Conservation (phyloP, 1,140 invertebrate species). For the Drosophila triauraria region DNA sequence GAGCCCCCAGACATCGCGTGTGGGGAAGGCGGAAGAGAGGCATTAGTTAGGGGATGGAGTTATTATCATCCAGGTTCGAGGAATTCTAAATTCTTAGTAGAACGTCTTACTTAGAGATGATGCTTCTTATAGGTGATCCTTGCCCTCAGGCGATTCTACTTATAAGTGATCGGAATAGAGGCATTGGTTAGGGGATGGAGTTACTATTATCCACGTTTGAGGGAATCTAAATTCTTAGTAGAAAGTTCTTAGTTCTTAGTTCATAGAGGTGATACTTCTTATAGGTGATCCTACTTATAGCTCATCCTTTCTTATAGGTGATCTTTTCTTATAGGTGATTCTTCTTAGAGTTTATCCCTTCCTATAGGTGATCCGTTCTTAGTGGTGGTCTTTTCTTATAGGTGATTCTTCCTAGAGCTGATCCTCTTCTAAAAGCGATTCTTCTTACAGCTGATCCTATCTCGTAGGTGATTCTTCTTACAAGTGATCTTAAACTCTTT, state of each 20-base stretch:
- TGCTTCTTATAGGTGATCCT: not conserved
- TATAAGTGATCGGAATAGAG: not conserved
- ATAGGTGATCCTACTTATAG: too few species aligned
- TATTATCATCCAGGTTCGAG: slow-evolving; percentile 1
- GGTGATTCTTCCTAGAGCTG: too few species aligned
- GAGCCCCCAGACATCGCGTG: slow-evolving; percentile 13
- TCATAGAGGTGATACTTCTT: too few species aligned
- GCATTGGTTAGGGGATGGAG: not conserved
- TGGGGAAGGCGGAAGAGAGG: slow-evolving; percentile 8
- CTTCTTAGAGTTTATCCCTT: too few species aligned
- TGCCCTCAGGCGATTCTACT: too few species aligned
- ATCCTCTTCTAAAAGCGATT: too few species aligned
- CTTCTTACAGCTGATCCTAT: too few species aligned
- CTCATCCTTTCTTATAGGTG: not conserved
- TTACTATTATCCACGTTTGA: slow-evolving; percentile 1
- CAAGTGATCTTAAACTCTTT: not conserved
- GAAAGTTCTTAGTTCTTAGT: too few species aligned
- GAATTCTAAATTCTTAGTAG: not conserved
- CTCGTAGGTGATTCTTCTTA: too few species aligned
- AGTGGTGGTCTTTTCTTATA: not conserved
- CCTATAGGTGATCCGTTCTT: too few species aligned
- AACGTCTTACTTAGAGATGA: not conserved
- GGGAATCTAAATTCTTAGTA: not conserved
- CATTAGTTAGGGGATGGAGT: not conserved
- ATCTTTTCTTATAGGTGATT: not conserved